Conservation (phyloP, 1,140 invertebrate genomes). For the Dolichoris vasculosae region DNA sequence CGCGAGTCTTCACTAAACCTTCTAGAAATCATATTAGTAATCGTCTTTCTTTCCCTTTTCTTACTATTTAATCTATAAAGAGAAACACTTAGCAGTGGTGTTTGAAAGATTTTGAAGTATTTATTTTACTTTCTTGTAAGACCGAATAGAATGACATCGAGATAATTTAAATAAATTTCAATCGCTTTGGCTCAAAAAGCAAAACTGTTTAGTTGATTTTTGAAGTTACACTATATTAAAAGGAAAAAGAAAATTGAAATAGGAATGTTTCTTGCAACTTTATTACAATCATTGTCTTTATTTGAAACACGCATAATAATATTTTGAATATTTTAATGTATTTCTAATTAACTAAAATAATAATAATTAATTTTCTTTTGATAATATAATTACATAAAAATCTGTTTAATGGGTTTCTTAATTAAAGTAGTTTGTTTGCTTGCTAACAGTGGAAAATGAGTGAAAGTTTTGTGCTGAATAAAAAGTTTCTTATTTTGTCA, state of each 20-base stretch:
- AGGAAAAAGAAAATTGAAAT: too few relatives aligned
- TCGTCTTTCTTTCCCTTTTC: background rate
- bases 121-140: too few relatives aligned
- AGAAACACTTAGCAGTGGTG: too few relatives aligned
- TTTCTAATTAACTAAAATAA: background rate
- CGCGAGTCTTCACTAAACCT: background rate
- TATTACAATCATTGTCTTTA: too few relatives aligned
- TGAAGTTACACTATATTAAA: too few relatives aligned
- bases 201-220: too few relatives aligned
- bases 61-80: too few relatives aligned
- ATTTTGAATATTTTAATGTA: background rate
- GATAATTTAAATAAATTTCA: too few relatives aligned
- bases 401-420: background rate
- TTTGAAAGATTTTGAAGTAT: too few relatives aligned
- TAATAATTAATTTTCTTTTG: background rate
- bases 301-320: background rate
- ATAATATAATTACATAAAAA: background rate
- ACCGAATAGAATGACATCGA: too few relatives aligned
- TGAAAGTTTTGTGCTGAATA: background rate
- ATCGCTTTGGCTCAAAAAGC: too few relatives aligned
- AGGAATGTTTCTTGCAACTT: too few relatives aligned
- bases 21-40: background rate
- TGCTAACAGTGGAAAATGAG: constrained; percentile 8
- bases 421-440: background rate
- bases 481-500: constrained; percentile 16